Evolutionary conservation across 2,888 invertebrate species (phyloP), one percentile per base, ranked within the genome.

Genomic region (Limnephilus lunatus): DNA sequence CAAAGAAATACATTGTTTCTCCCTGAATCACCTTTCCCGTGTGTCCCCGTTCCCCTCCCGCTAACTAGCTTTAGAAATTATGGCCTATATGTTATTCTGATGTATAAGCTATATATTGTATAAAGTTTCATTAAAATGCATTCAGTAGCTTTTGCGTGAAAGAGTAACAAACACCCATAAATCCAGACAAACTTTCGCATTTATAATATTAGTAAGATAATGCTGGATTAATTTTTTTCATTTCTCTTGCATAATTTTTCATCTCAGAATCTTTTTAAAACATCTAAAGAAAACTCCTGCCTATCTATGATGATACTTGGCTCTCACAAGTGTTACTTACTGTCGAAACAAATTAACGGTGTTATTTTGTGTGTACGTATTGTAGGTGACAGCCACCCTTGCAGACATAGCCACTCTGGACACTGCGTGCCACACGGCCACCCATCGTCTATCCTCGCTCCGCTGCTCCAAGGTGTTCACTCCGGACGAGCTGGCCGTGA

Each of bases 401-500:
- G 98, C 97, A 83, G 99, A 99, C 95, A 99, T 99, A 94, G 98
- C 98, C 94, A 98, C 98, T 0, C 96, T 99, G 94, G 99, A 99
- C 94, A 97, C 97, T 15, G 99, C 99, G 82, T 97, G 98, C 94
- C 98, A 98, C 94, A 98, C 98, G n/a, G 98, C 98, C 19, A 97
- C 97, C 15, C 97, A 97, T 94, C 96, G 98, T 39, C 96, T 99
- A 91, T 97, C 97, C 93, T 97, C 97, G 93, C 96, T 99, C 94
- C 96, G 98, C 94, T 97, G 97, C 93, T 97, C 97, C 0, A 97
- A 97, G 95, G 97, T 97, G 44, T 97, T 97, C 94, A 97, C 96
- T 85, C 97, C 94, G 14, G 95, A 94, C 91, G 95, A 95, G 92
- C 93, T 94, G 31, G 94, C 95, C 95, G 92, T 93, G 81, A 94